These are phyloP conservation scores for Drosophila ficusphila DNA, from an alignment of 1,140 invertebrate genomes.

Conservation along the genomic window DNA sequence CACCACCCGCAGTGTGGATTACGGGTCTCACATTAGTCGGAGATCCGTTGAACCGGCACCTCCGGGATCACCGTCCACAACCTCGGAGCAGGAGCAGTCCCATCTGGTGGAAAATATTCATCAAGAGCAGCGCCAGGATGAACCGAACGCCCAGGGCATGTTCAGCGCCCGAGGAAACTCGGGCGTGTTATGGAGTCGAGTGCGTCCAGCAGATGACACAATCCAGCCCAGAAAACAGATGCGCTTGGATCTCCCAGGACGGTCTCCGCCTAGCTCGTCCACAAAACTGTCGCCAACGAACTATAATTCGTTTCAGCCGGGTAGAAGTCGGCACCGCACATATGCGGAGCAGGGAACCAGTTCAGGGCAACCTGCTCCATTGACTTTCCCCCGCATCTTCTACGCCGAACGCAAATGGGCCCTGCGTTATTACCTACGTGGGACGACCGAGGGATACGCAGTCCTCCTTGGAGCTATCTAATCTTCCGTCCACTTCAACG, in stretches of 20 bases:
- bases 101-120: not conserved
- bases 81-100: not conserved
- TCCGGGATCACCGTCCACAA: conserved; percentile 11
- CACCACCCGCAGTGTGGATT: conserved; percentile 63
- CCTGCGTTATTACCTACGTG: conserved; percentile 74
- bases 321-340: conserved; percentile 59
- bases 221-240: conserved; percentile 17
- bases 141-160: conserved; percentile 11
- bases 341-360: conserved; percentile 39
- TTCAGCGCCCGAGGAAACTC: not conserved
- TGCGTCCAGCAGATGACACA: conserved; percentile 47
- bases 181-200: conserved; percentile 28
- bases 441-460: conserved; percentile 59
- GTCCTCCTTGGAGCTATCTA: conserved; percentile 20
- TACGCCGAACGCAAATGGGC: conserved; percentile 27
- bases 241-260: conserved; percentile 18
- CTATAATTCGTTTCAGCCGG: conserved; percentile 62
- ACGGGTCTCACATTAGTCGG: conserved; percentile 38
- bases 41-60: not conserved
- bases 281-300: conserved; percentile 52
- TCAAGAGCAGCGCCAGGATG: not conserved
- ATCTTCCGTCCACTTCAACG: conserved; percentile 60
- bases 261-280: not conserved
- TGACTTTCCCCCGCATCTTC: not conserved
- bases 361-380: not conserved